Evolutionary conservation across 2,888 invertebrate species (phyloP).

Genomic region (Dichetophora obliterata): DNA sequence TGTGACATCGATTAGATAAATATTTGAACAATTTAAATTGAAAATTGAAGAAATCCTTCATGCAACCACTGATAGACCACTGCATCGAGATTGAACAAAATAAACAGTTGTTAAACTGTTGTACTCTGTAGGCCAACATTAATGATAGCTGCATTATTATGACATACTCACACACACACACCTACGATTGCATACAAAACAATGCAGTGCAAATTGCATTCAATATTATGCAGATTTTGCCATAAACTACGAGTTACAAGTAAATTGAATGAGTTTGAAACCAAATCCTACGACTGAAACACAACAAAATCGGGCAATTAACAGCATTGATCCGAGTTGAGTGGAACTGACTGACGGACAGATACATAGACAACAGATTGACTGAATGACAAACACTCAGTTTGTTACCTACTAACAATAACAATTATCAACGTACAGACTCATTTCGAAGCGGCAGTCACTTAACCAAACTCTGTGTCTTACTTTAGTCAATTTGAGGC

Average conservation of each 20-base stretch:
- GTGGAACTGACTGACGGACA: neutral
- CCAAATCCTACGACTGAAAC: neutral
- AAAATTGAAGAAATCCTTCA: neutral
- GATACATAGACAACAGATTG: neutral
- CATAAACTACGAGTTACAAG: slow-evolving; percentile 14
- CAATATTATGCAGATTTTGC: neutral
- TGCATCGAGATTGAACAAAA: neutral
- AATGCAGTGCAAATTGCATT: neutral
- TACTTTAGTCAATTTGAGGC: too few species aligned
- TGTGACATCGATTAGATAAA: neutral
- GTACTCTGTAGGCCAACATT: neutral
- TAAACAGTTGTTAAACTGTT: neutral
- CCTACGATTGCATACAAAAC: neutral
- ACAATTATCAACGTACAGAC: neutral
- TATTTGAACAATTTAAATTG: neutral
- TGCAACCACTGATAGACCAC: neutral
- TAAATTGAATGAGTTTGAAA: slow-evolving; percentile 3
- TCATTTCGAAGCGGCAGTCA: neutral
- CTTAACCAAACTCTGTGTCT: too few species aligned
- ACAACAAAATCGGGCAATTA: neutral
- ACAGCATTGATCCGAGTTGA: neutral
- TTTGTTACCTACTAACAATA: neutral
- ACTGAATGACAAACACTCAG: neutral
- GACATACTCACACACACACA: neutral
- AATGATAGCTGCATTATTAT: neutral